Percentiles rank a stretch among this genome's conserved stretches.
Evolutionary conservation across 1,140 invertebrate species (phyloP).

Genomic region (Heliothis subflexa): DNA sequence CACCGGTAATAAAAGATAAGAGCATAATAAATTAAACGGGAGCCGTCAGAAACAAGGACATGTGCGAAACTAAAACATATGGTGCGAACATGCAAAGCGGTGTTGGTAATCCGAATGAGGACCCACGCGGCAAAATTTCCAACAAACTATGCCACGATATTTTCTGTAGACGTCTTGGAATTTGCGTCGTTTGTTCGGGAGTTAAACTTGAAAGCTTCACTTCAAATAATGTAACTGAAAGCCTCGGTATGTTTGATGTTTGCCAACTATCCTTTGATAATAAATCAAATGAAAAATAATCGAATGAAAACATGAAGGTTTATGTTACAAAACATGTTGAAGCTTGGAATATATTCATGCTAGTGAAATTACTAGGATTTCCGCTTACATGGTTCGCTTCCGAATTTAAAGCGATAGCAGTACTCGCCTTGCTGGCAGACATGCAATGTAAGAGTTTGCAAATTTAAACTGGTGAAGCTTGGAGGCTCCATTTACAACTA

Average conservation of each 20-base stretch:
- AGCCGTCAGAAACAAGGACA: constrained; percentile 3
- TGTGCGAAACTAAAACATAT: constrained; percentile 33
- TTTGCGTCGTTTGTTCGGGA: constrained; percentile 26
- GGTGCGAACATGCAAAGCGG: constrained; percentile 25
- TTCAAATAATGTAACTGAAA: constrained; percentile 17
- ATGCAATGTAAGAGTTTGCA: constrained; percentile 12
- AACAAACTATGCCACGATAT: constrained; percentile 14
- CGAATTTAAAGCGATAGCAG: constrained; percentile 18
- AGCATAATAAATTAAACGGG: neutral
- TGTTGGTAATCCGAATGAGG: neutral
- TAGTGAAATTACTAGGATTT: constrained; percentile 15
- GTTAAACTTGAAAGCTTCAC: neutral
- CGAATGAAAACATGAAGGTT: neutral
- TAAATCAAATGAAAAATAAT: neutral
- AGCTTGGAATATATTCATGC: constrained; percentile 11
- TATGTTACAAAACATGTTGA: neutral
- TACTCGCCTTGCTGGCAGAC: constrained; percentile 8
- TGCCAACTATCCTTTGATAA: neutral
- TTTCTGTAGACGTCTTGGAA: constrained; percentile 28
- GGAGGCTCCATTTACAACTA: neutral
- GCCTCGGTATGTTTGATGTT: neutral
- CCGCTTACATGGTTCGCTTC: constrained; percentile 1
- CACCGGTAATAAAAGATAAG: constrained; percentile 4
- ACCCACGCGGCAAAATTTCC: constrained; percentile 17
- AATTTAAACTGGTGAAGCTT: neutral